Conservation (phyloP, 2,797 vertebrate species). For the Alfaro cultratus region DNA sequence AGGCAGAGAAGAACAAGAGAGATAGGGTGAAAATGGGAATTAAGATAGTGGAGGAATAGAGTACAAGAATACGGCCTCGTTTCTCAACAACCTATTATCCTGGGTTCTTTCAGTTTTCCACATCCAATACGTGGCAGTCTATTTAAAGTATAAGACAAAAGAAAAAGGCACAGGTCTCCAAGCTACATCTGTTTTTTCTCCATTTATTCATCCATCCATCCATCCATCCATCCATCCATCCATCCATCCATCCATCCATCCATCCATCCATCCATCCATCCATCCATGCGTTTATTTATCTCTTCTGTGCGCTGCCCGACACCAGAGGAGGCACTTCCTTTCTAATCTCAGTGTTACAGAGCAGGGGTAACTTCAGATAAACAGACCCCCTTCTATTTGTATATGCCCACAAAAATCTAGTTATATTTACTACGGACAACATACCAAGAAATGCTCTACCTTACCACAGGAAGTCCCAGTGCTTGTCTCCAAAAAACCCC, state of each 20-base stretch:
- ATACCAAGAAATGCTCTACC: conserved; percentile 34
- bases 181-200: conserved; percentile 47
- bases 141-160: conserved; percentile 42
- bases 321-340: conserved; percentile 28
- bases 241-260: conserved; percentile 15
- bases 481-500: conserved; percentile 33
- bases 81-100: conserved; percentile 54
- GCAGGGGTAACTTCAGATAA: conserved; percentile 63
- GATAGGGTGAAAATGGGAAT: conserved; percentile 26
- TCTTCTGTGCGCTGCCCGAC: conserved; percentile 9
- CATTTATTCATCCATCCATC: conserved; percentile 8
- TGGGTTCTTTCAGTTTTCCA: conserved; percentile 38
- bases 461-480: conserved; percentile 27
- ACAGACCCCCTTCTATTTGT: conserved; percentile 40
- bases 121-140: conserved; percentile 11
- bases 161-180: conserved; percentile 36
- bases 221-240: conserved; percentile 15
- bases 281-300: neutral
- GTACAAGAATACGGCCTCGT: conserved; percentile 44
- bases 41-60: conserved; percentile 17
- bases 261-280: conserved; percentile 7
- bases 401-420: conserved; percentile 54
- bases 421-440: conserved; percentile 44
- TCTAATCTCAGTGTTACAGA: conserved; percentile 67
- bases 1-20: conserved; percentile 27